Conservation (phyloP, 2,797 vertebrate species). For the Xenentodon cancila region DNA sequence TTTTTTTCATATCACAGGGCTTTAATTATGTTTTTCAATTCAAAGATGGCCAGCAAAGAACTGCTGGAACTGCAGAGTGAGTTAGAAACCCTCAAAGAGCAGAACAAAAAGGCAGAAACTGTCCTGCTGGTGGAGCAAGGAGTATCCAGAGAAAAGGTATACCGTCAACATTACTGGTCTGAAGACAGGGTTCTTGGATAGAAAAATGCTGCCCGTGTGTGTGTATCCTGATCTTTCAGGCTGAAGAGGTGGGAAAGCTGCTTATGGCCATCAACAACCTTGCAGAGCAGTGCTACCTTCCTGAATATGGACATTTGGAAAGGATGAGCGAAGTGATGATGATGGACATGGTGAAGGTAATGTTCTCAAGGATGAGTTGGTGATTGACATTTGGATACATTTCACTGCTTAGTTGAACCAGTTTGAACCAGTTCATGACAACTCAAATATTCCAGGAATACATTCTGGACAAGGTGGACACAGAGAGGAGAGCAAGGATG, state of each 20-base stretch:
- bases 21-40: conserved; percentile 1
- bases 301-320: conserved; percentile 62
- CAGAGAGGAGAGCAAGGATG: conserved; percentile 62
- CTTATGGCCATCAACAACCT: conserved; percentile 76
- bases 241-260: conserved; percentile 69
- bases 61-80: conserved; percentile 78
- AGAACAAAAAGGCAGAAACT: conserved; percentile 74
- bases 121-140: conserved; percentile 66
- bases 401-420: not conserved
- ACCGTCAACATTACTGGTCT: not conserved
- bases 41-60: conserved; percentile 75
- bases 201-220: conserved; percentile 7
- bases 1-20: not conserved
- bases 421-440: not conserved
- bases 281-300: conserved; percentile 79
- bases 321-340: conserved; percentile 67
- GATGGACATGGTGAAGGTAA: conserved; percentile 85
- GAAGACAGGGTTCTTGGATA: not conserved
- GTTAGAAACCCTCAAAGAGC: conserved; percentile 69
- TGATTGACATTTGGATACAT: not conserved
- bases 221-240: conserved; percentile 60
- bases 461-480: conserved; percentile 77
- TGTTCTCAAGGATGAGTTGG: not conserved
- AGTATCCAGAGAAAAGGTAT: conserved; percentile 77
- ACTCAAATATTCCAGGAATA: conserved; percentile 75